Evolutionary conservation across 1,140 invertebrate genomes (phyloP).

Genomic region (Leptonema lineaticorne): DNA sequence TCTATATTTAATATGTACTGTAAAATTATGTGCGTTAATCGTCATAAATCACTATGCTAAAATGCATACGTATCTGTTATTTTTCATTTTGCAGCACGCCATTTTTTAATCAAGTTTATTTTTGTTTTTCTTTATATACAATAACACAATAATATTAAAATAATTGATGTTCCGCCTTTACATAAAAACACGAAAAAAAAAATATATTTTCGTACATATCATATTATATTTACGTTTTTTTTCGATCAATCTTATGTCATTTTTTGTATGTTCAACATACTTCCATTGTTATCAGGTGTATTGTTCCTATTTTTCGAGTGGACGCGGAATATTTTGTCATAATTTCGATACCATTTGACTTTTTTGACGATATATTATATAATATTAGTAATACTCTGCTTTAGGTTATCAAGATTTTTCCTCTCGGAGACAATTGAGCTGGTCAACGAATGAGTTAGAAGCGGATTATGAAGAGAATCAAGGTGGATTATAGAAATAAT

Average conservation of each 20-base stretch:
- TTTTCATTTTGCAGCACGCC: no score
- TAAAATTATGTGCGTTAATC: no score
- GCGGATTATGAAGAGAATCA: not conserved
- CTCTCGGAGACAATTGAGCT: constrained; percentile 2
- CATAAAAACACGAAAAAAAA: not conserved
- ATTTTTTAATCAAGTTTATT: no score
- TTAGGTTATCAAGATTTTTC: constrained; percentile 7
- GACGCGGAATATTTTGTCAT: not conserved
- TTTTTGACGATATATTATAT: not conserved
- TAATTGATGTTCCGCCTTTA: not conserved
- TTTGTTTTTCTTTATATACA: no score
- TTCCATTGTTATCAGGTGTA: not conserved
- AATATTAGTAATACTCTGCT: not conserved
- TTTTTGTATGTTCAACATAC: not conserved
- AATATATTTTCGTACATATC: no score
- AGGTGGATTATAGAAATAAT: not conserved
- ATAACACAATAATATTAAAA: no score
- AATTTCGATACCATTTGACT: not conserved
- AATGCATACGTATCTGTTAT: no score
- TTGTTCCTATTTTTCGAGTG: not conserved
- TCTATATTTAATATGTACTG: no score
- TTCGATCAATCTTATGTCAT: constrained; percentile 9
- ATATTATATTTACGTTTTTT: constrained; percentile 2
- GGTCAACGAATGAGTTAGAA: constrained; percentile 14
- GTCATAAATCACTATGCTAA: no score